phyloP scores from a whole-genome alignment of 2,797 vertebrate species.

The Peromyscus attwateri region DNA sequence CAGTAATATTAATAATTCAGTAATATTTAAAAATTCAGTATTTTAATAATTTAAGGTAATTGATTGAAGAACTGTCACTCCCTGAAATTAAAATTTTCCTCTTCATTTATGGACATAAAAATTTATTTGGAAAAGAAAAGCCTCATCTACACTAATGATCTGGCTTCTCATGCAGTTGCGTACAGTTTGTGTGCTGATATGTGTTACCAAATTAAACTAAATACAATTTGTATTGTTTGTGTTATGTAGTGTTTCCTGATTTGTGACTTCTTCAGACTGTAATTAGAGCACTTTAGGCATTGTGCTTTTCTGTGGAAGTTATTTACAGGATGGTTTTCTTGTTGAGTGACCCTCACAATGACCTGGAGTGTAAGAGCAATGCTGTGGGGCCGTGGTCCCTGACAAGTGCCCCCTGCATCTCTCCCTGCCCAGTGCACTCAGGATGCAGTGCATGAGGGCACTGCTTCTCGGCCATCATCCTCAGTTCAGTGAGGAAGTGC shows the following conservation, averaged over 20 bases:
- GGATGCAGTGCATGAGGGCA: not conserved
- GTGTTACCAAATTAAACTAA: slow-evolving; percentile 31
- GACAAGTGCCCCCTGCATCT: too few species aligned
- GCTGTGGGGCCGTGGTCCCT: not conserved
- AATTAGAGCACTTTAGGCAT: slow-evolving; percentile 56
- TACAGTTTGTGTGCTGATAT: not conserved
- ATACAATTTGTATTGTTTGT: slow-evolving; percentile 25
- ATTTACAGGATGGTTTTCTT: not conserved
- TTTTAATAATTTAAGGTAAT: slow-evolving; percentile 23
- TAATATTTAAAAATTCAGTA: not conserved
- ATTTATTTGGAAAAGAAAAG: slow-evolving; percentile 14
- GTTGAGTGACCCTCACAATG: not conserved
- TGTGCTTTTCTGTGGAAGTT: not conserved
- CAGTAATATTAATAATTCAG: not conserved
- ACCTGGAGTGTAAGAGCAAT: not conserved
- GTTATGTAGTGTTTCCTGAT: not conserved
- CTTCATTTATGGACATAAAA: not conserved
- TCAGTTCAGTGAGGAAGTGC: not conserved
- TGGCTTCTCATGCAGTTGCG: not conserved
- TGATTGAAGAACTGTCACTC: not conserved
- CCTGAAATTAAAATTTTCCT: slow-evolving; percentile 23
- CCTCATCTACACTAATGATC: not conserved
- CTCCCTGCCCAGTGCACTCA: not conserved
- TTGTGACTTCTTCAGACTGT: slow-evolving; percentile 60
- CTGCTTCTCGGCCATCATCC: not conserved